phyloP scores from a whole-genome alignment of 1,140 invertebrate species.

The Andrena cerasifolii region DNA sequence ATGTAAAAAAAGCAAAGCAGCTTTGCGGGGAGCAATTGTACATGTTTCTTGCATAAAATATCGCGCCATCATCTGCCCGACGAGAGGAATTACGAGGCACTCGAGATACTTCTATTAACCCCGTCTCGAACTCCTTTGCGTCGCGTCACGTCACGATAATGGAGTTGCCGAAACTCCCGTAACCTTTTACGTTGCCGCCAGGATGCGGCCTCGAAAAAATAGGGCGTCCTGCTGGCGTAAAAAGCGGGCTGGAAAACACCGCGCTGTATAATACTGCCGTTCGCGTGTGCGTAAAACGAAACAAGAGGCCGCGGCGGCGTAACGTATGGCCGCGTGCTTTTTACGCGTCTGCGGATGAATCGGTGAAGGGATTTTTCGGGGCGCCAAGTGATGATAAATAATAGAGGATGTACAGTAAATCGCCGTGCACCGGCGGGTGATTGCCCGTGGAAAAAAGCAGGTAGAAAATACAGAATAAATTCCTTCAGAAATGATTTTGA shows the following conservation, averaged over 20 bases:
- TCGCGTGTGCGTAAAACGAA: slow-evolving; percentile 49
- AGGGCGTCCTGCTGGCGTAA: not conserved
- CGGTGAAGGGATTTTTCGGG: slow-evolving; percentile 67
- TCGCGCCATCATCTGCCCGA: not conserved
- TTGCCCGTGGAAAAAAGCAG: slow-evolving; percentile 36
- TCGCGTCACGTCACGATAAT: slow-evolving; percentile 19
- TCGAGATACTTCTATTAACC: slow-evolving; percentile 1
- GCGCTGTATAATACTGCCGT: slow-evolving; percentile 37
- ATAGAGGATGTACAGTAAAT: slow-evolving; percentile 16
- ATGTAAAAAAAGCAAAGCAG: no score
- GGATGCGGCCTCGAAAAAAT: not conserved
- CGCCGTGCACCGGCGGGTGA: slow-evolving; percentile 33
- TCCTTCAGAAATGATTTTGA: no score
- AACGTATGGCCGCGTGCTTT: slow-evolving; percentile 65
- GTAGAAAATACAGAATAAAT: slow-evolving; percentile 65
- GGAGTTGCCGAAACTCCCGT: slow-evolving; percentile 40
- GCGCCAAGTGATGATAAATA: slow-evolving; percentile 67
- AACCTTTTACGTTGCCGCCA: slow-evolving; percentile 21
- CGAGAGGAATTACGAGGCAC: not conserved
- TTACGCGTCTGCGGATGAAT: slow-evolving; percentile 66
- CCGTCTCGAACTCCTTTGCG: slow-evolving; percentile 3
- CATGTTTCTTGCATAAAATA: not conserved
- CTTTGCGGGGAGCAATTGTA: not conserved
- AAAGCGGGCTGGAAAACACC: slow-evolving; percentile 26
- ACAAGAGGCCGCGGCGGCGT: slow-evolving; percentile 44